These are phyloP conservation scores for Eupithecia subfuscata DNA, from an alignment of 2,888 invertebrate species.

Conservation along the genomic window DNA sequence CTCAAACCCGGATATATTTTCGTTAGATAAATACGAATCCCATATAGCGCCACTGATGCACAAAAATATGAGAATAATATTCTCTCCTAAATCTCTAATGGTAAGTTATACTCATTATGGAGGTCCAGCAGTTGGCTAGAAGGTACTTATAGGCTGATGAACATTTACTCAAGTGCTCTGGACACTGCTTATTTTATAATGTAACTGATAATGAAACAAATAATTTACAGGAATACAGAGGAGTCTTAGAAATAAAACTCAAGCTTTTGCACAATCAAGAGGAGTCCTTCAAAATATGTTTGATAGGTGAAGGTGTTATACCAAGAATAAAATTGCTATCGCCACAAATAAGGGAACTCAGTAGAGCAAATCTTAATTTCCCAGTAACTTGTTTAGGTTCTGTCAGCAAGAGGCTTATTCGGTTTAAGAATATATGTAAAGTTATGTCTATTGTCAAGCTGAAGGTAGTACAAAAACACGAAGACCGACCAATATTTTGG, in stretches of 20 bases:
- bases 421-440: slow-evolving; percentile 69
- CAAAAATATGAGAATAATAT: slow-evolving; percentile 71
- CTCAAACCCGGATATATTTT: slow-evolving; percentile 65
- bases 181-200: not conserved
- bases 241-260: slow-evolving; percentile 73
- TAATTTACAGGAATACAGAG: slow-evolving; percentile 71
- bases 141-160: not conserved
- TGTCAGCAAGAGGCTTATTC: slow-evolving; percentile 59
- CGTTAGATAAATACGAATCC: slow-evolving; percentile 72
- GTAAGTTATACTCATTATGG: slow-evolving; percentile 50
- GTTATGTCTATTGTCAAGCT: slow-evolving; percentile 62
- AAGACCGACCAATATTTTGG: slow-evolving; percentile 69
- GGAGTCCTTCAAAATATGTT: slow-evolving; percentile 72
- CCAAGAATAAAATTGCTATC: slow-evolving; percentile 68
- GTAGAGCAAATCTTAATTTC: slow-evolving; percentile 60
- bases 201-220: not conserved
- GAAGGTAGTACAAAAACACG: slow-evolving; percentile 56
- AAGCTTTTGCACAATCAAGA: slow-evolving; percentile 72
- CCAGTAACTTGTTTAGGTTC: slow-evolving; percentile 77
- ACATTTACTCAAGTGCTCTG: not conserved
- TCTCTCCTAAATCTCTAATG: slow-evolving; percentile 70
- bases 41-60: slow-evolving; percentile 75
- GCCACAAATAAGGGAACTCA: slow-evolving; percentile 60
- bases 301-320: slow-evolving; percentile 77
- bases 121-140: not conserved